Base-by-base conservation (phyloP, 2,888 invertebrate genomes). In the Drosophila mettleri region DNA sequence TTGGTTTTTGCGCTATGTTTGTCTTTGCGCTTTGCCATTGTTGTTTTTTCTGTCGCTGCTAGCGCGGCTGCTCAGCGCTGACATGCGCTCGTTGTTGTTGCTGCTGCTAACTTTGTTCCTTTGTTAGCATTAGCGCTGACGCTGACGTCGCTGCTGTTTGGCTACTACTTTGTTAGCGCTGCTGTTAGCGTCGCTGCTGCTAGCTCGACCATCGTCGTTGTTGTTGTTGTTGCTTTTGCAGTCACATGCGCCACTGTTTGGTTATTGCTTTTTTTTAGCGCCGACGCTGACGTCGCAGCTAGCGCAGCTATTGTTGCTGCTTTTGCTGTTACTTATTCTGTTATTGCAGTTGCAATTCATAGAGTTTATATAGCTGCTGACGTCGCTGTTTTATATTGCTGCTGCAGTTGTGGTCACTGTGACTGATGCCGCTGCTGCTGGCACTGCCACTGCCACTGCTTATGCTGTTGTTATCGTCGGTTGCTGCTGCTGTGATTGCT, bases 1-100 rank as follows among this genome's bases (percentile, higher is more conserved):
- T 31, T 46, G 24, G 10, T 31, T 12, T 31, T 10, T 54, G 36
- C 29, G 18, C 55, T 16, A 16, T 69, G 57, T 75, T 66, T 70
- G 53, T 24, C 45, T 55, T 54, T 41, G 57, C 65, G 57, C 74
- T 65, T 67, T 59, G 34, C 22, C 49, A 38, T 36, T 57, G 57
- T 41, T 58, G 57, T 57, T 38, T 16, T 52, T 33, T 51, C 36
- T 49, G 16, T 36, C 8, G 34, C n/a, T 34, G 7, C 22, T 49
- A 8, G n/a, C 22, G 41, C 34, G 1, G 16, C 22, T 16, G 8
- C n/a, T n/a, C n/a, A n/a, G n/a, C n/a, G n/a, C n/a, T n/a, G n/a
- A n/a, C n/a, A n/a, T n/a, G n/a, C n/a, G n/a, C n/a, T n/a, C n/a
- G n/a, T 36, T 51, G 34, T 51, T 4, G 5, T 9, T 33, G 9